Evolutionary conservation across 2,888 invertebrate species (phyloP).

Genomic region (Hetaerina titia): DNA sequence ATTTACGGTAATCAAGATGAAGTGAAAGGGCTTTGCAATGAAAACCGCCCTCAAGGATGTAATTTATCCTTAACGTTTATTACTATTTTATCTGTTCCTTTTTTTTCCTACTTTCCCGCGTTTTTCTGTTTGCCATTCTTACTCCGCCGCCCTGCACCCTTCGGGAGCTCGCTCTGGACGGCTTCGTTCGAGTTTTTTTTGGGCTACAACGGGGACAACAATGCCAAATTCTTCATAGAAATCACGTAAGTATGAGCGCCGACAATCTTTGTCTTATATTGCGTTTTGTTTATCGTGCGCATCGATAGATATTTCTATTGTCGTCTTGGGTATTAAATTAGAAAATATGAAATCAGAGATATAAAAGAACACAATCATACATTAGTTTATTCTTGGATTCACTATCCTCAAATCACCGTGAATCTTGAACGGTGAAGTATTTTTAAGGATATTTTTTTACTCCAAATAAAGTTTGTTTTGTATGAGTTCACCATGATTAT

Average conservation of each 20-base stretch:
- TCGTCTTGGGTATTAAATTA: neutral
- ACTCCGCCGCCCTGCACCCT: neutral
- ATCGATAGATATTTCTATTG: neutral
- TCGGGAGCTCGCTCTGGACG: neutral
- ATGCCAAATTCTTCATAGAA: neutral
- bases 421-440: too few relatives aligned
- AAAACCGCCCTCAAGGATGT: constrained; percentile 56
- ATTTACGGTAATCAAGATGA: constrained; percentile 66
- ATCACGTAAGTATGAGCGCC: neutral
- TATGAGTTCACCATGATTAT: too few relatives aligned
- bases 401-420: too few relatives aligned
- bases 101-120: constrained; percentile 2
- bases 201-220: neutral
- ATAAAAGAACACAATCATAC: neutral
- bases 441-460: too few relatives aligned
- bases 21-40: constrained; percentile 45
- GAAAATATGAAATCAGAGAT: neutral
- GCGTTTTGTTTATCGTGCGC: neutral
- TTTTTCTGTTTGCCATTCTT: constrained; percentile 9
- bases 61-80: constrained; percentile 50
- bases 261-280: neutral
- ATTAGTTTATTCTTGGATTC: too few relatives aligned
- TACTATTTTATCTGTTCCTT: neutral
- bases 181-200: neutral
- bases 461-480: too few relatives aligned